A percentile compares a stretch with the other conserved stretches of the same genome.
Evolutionary conservation across 2,113 vertebrate species (phyloP).

Genomic region (Thomomys bottae): DNA sequence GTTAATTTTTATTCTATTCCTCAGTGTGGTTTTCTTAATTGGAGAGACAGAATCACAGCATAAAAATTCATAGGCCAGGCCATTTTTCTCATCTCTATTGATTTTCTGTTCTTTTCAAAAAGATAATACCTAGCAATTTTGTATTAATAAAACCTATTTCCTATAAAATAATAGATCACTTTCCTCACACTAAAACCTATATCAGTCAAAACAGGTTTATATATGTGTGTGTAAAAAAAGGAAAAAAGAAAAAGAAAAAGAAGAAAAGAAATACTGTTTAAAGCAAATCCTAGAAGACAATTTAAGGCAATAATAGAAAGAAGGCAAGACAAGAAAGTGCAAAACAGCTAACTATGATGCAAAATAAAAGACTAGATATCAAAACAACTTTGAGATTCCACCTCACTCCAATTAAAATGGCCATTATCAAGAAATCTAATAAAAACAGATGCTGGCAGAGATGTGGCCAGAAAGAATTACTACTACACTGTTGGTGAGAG

Average conservation of each 20-base stretch:
- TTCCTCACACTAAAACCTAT: background rate
- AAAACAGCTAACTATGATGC: background rate
- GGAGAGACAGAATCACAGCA: slow-evolving; percentile 36
- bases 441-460: too few relatives aligned
- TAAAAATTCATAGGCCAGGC: slow-evolving; percentile 49
- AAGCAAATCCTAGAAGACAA: background rate
- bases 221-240: background rate
- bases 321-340: background rate
- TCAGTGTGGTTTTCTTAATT: slow-evolving; percentile 64
- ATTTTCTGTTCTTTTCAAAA: slow-evolving; percentile 71
- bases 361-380: background rate
- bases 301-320: background rate
- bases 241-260: background rate
- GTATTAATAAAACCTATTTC: slow-evolving; percentile 11
- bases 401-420: too few relatives aligned
- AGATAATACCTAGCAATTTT: slow-evolving; percentile 31
- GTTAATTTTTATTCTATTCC: slow-evolving; percentile 58
- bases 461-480: too few relatives aligned
- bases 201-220: background rate
- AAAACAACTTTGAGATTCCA: too few relatives aligned
- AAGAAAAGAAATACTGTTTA: background rate
- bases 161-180: background rate
- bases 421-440: too few relatives aligned
- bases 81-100: slow-evolving; percentile 11
- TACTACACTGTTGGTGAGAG: too few relatives aligned